These are phyloP conservation scores for Nothocercus nigrocapillus DNA, from an alignment of 2,113 vertebrate genomes.

Conservation along the genomic window DNA sequence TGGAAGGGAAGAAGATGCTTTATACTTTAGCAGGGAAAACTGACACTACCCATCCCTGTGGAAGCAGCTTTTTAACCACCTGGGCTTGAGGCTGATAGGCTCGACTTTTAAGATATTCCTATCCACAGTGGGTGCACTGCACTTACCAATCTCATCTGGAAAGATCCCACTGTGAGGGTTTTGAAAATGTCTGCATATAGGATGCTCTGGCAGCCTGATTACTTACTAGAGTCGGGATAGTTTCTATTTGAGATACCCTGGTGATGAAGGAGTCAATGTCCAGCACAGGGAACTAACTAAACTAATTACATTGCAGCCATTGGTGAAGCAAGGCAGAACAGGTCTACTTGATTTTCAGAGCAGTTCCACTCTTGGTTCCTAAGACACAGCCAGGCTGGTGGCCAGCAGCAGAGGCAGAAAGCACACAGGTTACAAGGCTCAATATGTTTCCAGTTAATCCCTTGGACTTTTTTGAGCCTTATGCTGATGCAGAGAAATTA, in stretches of 20 bases:
- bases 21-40: neutral
- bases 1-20: neutral
- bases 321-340: neutral
- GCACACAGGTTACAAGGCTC: accelerated
- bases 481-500: neutral
- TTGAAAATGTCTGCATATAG: neutral
- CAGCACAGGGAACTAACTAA: neutral
- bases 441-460: neutral
- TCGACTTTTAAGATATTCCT: neutral
- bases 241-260: neutral
- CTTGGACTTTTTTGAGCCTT: neutral
- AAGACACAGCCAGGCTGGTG: neutral
- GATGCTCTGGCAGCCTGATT: neutral
- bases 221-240: neutral
- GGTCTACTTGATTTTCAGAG: neutral
- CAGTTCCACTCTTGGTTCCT: neutral
- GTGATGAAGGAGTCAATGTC: neutral
- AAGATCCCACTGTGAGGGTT: too few species aligned
- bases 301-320: neutral
- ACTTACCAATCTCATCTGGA: neutral
- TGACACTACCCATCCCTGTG: neutral
- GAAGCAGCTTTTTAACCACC: neutral
- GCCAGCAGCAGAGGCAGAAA: neutral
- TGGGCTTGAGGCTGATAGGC: neutral
- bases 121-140: neutral